Evolutionary conservation across 2,888 invertebrate genomes (phyloP), one percentile per base, ranked within the genome.

Genomic region (Lochmaea crataegi): DNA sequence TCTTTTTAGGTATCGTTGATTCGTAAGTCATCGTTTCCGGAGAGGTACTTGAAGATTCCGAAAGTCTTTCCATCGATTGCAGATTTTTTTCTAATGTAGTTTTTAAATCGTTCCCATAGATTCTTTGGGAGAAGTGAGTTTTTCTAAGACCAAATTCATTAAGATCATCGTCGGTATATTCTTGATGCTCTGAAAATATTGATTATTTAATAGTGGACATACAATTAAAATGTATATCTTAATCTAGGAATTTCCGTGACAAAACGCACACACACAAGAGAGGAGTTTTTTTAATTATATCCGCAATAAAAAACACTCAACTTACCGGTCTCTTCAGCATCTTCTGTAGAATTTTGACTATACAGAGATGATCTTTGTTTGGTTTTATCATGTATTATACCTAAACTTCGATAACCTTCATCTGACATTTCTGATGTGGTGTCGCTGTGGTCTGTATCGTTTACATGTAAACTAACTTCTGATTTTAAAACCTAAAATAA

Each of bases 401-500:
- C 94, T 81, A 94, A 86, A 83, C 94, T 94, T 81, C 94, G 90
- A 85, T 95, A 95, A 0, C 95, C 95, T 83, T 95, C 95, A 85
- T 95, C 95, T 38, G 94, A 94, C 32, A 94, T 94, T 84, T 95
- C 94, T 72, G 94, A 94, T 11, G 94, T 94, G 79, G 94, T 94
- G 84, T 94, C 94, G 68, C 94, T 92, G 14, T 86, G 86, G 51
- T 83, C 77, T 58, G 81, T 77, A 78, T 83, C 79, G 80, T 79
- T 82, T 38, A 84, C 82, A 74, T 85, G 85, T 26, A 87, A 77
- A 26, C 82, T 84, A 1, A 87, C 85, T 79, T 88, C 88, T 3
- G 88, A 86, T 75, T 88, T 89, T 74, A 88, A 84, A 22, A 81
- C 77, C 81, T 82, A 14, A 9, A 75, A 76, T 7, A 38, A 38